Evolutionary conservation across 2,113 vertebrate genomes (phyloP), one percentile per base, ranked within the genome.

Genomic region (Murina feae): DNA sequence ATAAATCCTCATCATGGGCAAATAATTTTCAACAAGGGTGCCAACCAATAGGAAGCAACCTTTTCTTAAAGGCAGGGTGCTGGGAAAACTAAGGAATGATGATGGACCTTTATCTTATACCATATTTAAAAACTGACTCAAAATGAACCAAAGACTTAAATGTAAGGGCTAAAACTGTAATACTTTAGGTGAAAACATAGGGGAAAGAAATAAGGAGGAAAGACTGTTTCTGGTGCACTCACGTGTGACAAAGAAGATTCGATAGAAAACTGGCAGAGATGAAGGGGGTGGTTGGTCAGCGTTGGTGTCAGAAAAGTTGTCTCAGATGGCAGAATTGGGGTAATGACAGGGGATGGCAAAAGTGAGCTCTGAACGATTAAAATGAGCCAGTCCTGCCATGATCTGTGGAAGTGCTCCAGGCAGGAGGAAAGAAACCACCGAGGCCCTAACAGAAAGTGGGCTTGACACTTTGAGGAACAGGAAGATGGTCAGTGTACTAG

Each of bases 301-400:
- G 0, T 1, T 25, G 53, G 44, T 12, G 3, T 60, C 49, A 17
- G 86, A 20, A 37, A 74, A 21, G 11, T 9, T 51, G 25, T 23
- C 5, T 66, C 53, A 11, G 80, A 30, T 3, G 68, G 30, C 68
- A 42, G 66, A 86, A 68, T 9, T 42, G 25, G 18, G 51, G 23
- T 25, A 14, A 8, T 17, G 25, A 30, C 3, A n/a, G 30, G 2
- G 25, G 13, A 28, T 28, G 32, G 4, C 0, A 4, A 44, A 69
- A 18, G 0, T 16, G 13, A 11, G 32, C 35, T 82, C 23, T n/a
- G 25, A 53, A 42, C 28, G 39, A 21, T 30, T 30, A 53, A 21
- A 32, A 16, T 4, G 21, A 37, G 32, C 16, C 63, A 49, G 13
- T 1, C 63, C 39, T 9, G 0, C 78, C 9, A 2, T 1, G 12